Conservation (phyloP, 35 echinoderm and acorn worm species). For the Diadema setosum region DNA sequence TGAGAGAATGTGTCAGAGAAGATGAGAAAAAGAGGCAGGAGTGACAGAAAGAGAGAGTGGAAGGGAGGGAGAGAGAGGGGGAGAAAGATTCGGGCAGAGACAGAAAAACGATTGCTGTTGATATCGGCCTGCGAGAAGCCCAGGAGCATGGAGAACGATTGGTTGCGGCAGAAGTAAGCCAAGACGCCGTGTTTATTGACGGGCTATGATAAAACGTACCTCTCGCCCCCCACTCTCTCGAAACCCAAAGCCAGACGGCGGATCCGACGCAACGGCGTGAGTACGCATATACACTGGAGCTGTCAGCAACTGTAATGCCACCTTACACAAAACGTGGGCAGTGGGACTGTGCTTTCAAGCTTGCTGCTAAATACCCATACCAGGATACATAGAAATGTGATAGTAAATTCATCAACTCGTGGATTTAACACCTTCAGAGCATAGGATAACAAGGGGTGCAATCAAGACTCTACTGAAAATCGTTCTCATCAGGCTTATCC, state of each 20-base stretch:
- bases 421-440: too few species aligned
- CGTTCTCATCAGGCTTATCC: too few species aligned
- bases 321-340: neutral
- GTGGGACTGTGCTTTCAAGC: neutral
- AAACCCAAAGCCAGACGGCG: too few species aligned
- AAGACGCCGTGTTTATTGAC: slow-evolving; percentile 1
- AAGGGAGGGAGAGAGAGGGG: neutral
- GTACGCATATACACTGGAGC: neutral
- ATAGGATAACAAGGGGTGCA: too few species aligned
- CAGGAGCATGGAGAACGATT: neutral
- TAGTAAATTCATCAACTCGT: too few species aligned
- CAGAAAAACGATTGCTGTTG: neutral
- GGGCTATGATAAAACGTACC: neutral
- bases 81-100: neutral
- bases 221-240: neutral
- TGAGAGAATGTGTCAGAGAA: neutral
- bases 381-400: too few species aligned
- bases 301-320: neutral
- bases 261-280: neutral
- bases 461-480: too few species aligned
- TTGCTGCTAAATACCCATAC: too few species aligned
- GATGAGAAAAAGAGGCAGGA: neutral
- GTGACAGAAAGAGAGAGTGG: neutral
- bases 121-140: neutral
- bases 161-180: neutral